Evolutionary conservation across 2,888 invertebrate genomes (phyloP), one percentile per base, ranked within the genome.

Genomic region (Agrotis clavis): DNA sequence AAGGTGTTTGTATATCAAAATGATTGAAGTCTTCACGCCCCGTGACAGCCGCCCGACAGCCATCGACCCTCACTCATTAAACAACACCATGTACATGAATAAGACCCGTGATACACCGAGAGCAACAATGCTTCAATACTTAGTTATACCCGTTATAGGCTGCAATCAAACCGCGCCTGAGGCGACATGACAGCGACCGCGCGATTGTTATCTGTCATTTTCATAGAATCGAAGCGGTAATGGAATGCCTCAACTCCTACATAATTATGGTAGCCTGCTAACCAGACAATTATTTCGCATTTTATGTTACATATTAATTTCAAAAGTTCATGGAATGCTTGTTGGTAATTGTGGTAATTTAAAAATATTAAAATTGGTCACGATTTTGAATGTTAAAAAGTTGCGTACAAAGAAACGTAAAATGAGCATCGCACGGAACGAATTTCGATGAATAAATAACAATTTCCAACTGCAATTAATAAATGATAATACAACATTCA

Each of bases 21-120:
- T 90, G 90, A 90, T 89, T 86, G 87, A 89, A 86, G 90, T 77
- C 79, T 86, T 84, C 84, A 88, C 90, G 90, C 88, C 90, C 87
- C 72, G 35, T 79, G 86, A 84, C 86, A 84, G 83, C 63, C 50
- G 65, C 56, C 60, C 67, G 86, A 86, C 83, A 83, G 80, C 73
- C 79, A 77, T 83, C 84, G 82, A 83, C 81, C 78, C 84, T 82
- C 84, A 87, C 84, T 85, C 86, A 85, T 82, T 86, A 85, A 82
- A 79, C 79, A 84, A 87, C 79, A 81, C 69, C 70, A 68, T 74
- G 76, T 75, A 79, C 25, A 64, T 77, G 62, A 67, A 76, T 83
- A 83, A 84, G 74, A 71, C 60, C 57, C 30, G 74, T 56, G 74
- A 30, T 70, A 74, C 82, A 84, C 80, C 35, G 66, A 71, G 71